A percentile compares a stretch with the other conserved stretches of the same genome.
These are phyloP conservation scores for Diaphora mendica DNA, from an alignment of 2,888 invertebrate genomes.

Conservation along the genomic window DNA sequence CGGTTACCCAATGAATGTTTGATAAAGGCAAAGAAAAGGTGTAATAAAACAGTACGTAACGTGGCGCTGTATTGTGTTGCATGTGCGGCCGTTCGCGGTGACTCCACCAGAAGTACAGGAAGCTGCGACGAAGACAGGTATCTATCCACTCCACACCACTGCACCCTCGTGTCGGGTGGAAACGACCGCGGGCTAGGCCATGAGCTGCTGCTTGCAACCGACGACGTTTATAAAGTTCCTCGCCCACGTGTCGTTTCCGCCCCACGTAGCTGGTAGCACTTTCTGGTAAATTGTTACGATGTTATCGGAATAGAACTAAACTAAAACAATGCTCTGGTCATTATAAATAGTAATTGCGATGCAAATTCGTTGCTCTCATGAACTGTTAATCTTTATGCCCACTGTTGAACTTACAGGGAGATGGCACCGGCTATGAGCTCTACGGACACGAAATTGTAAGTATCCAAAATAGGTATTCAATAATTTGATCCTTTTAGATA, in stretches of 20 bases:
- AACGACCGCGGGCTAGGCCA: background rate
- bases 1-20: background rate
- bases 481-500: background rate
- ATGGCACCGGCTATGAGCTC: slow-evolving; percentile 91
- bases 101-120: slow-evolving; percentile 91
- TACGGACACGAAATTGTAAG: slow-evolving; percentile 91
- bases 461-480: slow-evolving; percentile 38
- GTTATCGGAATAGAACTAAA: background rate
- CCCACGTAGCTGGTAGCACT: background rate
- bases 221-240: background rate
- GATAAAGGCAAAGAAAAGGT: too few species aligned
- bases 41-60: slow-evolving; percentile 39
- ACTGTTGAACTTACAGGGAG: slow-evolving; percentile 90
- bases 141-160: slow-evolving; percentile 68
- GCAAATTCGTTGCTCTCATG: slow-evolving; percentile 17
- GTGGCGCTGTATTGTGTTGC: slow-evolving; percentile 50
- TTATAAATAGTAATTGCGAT: background rate
- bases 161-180: background rate
- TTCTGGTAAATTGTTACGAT: background rate
- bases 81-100: slow-evolving; percentile 55
- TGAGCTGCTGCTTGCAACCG: background rate
- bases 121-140: slow-evolving; percentile 93
- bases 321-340: background rate
- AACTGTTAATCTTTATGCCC: slow-evolving; percentile 83
- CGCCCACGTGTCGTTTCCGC: background rate